Evolutionary conservation across 2,797 vertebrate species (phyloP).

Genomic region (Melanotaenia maccullochi): DNA sequence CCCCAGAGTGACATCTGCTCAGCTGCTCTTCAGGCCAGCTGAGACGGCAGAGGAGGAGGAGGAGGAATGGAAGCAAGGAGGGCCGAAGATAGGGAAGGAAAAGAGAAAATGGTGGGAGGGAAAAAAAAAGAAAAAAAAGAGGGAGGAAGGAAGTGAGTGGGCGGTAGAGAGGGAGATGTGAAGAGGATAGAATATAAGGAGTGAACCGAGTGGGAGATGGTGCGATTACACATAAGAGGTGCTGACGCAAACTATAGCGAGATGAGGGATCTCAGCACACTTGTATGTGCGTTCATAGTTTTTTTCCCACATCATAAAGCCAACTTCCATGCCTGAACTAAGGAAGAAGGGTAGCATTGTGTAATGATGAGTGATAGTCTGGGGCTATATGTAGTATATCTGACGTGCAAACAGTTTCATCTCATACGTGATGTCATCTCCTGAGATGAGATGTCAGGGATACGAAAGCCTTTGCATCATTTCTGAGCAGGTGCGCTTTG

Average conservation of each 20-base stretch:
- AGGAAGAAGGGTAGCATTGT: conserved; percentile 40
- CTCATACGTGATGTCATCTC: background rate
- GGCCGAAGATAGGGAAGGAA: conserved; percentile 39
- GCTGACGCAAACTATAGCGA: conserved; percentile 71
- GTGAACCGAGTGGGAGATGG: conserved; percentile 79
- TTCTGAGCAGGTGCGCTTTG: background rate
- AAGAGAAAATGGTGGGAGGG: conserved; percentile 57
- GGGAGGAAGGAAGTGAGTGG: conserved; percentile 58
- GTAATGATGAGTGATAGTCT: conserved; percentile 40
- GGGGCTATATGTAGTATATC: conserved; percentile 24
- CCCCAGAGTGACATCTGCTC: conserved; percentile 43
- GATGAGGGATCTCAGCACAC: conserved; percentile 53
- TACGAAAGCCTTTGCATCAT: background rate
- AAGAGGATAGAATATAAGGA: conserved; percentile 75
- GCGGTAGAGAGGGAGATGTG: conserved; percentile 69
- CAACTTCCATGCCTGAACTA: conserved; percentile 29
- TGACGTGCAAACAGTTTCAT: background rate
- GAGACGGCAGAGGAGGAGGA: conserved; percentile 13
- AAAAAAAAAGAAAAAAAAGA: conserved; percentile 19
- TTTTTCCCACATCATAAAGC: conserved; percentile 45
- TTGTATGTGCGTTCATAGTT: conserved; percentile 52
- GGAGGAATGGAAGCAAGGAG: conserved; percentile 8
- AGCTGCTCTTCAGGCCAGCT: conserved; percentile 53
- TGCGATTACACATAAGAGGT: conserved; percentile 76
- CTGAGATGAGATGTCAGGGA: background rate